Percentiles rank a stretch among this genome's conserved stretches.
Evolutionary conservation across 2,113 vertebrate genomes (phyloP).

Genomic region (Catharus fuscescens): DNA sequence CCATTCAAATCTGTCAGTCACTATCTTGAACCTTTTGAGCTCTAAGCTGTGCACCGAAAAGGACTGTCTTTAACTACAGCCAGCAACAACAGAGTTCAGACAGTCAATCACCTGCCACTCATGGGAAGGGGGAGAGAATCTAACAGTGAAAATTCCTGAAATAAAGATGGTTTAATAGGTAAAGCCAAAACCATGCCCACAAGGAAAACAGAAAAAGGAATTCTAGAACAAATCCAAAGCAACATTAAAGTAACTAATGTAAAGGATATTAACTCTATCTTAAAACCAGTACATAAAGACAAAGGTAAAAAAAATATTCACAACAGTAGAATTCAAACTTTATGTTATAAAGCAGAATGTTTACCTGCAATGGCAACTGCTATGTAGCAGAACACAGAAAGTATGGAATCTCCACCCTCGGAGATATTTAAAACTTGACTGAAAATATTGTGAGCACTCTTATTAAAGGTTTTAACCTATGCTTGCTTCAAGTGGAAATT

Average conservation of each 20-base stretch:
- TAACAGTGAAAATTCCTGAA: neutral
- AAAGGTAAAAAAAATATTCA: neutral
- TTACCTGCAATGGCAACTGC: neutral
- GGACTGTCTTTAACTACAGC: neutral
- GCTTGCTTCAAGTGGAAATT: fast-evolving
- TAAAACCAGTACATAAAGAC: neutral
- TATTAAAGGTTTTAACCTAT: neutral
- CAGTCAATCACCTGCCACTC: neutral
- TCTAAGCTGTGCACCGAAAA: neutral
- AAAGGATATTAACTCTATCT: neutral
- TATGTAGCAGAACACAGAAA: neutral
- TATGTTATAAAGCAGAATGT: neutral
- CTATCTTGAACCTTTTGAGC: neutral
- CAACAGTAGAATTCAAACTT: neutral
- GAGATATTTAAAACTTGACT: neutral
- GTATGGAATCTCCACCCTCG: neutral
- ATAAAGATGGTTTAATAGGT: neutral
- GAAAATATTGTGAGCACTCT: neutral
- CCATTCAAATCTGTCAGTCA: neutral
- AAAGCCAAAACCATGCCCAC: neutral
- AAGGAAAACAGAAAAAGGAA: neutral
- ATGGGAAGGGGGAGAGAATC: neutral
- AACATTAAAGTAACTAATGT: neutral
- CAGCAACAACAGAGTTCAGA: neutral
- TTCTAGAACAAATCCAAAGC: neutral